Base-by-base conservation (phyloP, 2,797 vertebrate genomes). In the Bradypus variegatus region DNA sequence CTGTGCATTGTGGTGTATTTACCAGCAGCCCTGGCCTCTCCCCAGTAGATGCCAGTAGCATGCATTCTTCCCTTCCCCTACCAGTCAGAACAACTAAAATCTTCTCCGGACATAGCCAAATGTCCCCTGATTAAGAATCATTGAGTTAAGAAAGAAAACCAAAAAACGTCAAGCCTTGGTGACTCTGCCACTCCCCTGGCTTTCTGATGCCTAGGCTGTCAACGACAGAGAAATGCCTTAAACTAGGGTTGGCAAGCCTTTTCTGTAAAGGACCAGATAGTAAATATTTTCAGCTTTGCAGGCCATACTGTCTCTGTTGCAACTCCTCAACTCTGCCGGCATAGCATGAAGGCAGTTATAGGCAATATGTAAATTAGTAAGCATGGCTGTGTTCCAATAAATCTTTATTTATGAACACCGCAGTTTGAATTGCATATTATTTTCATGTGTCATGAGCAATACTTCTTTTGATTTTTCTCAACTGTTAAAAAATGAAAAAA, bases 351-450 rank as follows among this genome's bases (percentile, higher is more conserved):
- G 23, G 36, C 38, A 6, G 60, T 69, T 53, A 11, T 2, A 12
- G 79, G 69, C 50, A 58, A 27, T 1, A 7, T 10, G 0, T 2
- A 45, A 65, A 6, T 23, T 86, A 80, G 19, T 27, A 25, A 11
- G 55, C 0, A 0, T 77, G 84, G 78, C 89, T 31, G 10, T 3
- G 81, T 25, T 67, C 83, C 94, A 84, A 25, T 7, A 25, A 4
- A n/a, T 79, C 67, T 87, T 93, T 70, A 75, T 69, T 88, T 83
- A 31, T 31, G 73, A 87, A 73, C 31, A 16, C 8, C 4, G 67
- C 67, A 8, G 92, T 89, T 50, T 72, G 72, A 89, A 91, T 89
- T 93, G 79, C 87, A 81, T 65, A 41, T 82, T 65, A 91, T 87
- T 91, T 82, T 85, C 55, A 31, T 38, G 8, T 75, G 65, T 89